Evolutionary conservation across 1,140 invertebrate species (phyloP).

Genomic region (Dendrolimus kikuchii): DNA sequence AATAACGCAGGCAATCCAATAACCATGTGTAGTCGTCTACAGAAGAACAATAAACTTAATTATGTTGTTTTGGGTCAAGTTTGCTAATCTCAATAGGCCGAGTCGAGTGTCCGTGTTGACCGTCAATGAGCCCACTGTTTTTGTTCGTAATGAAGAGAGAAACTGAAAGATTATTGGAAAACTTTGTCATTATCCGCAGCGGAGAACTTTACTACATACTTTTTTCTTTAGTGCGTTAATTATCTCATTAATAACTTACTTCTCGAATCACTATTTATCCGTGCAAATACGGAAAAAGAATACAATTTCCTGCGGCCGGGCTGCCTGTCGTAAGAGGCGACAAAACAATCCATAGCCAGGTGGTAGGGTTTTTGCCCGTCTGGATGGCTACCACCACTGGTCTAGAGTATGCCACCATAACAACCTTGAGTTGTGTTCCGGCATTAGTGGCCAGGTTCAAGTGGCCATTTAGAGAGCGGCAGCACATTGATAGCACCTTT

Average conservation of each 20-base stretch:
- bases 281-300: too few relatives aligned
- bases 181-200: constrained; percentile 20
- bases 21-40: constrained; percentile 16
- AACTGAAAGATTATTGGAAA: constrained; percentile 29
- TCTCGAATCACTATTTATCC: too few relatives aligned
- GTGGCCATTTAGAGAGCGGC: too few relatives aligned
- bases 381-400: too few relatives aligned
- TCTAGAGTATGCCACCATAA: too few relatives aligned
- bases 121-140: constrained; percentile 19
- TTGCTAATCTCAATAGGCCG: constrained; percentile 29
- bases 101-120: constrained; percentile 20
- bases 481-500: too few relatives aligned
- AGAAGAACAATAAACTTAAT: constrained; percentile 25
- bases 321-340: too few relatives aligned
- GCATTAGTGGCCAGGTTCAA: too few relatives aligned
- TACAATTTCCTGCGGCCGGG: too few relatives aligned
- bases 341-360: too few relatives aligned
- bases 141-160: constrained; percentile 20
- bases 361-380: too few relatives aligned
- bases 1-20: constrained; percentile 22
- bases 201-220: background rate
- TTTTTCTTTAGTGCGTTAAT: background rate
- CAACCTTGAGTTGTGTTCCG: too few relatives aligned
- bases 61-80: constrained; percentile 27
- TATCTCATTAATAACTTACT: background rate